Conservation (phyloP, 2,797 vertebrate genomes). For the Aselliscus stoliczkanus region DNA sequence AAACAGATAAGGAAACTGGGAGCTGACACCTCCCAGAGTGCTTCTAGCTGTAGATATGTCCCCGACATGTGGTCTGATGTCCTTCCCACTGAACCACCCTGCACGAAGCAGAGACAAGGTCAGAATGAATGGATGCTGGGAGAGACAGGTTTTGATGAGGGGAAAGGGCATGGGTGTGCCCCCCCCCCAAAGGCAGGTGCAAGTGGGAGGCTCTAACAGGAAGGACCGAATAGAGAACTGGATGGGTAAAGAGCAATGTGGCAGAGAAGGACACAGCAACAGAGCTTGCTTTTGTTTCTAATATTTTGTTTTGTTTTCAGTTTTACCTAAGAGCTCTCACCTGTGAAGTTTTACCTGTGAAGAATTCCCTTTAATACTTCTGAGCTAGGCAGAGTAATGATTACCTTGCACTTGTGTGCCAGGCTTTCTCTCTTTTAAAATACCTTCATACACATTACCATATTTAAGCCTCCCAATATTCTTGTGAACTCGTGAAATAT, state of each 20-base stretch:
- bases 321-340: not conserved
- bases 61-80: not conserved
- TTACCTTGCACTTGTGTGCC: not conserved
- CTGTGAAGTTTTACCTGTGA: not conserved
- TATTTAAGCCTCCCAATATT: not conserved
- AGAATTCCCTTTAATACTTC: not conserved
- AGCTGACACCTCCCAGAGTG: not conserved
- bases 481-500: not conserved
- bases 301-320: not conserved
- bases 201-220: rapidly evolving
- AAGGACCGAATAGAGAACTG: not conserved
- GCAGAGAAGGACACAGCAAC: not conserved
- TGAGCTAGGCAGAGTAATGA: not conserved
- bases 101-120: not conserved
- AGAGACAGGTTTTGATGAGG: not conserved
- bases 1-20: not conserved
- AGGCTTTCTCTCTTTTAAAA: not conserved
- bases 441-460: not conserved
- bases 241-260: not conserved
- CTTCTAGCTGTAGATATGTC: not conserved
- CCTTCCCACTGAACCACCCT: not conserved
- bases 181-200: not conserved
- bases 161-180: not conserved
- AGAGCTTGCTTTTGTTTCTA: not conserved
- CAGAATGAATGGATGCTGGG: not conserved